Percentiles rank a stretch among this genome's conserved stretches.
Conservation (phyloP, 2,888 invertebrate species). For the Tubiluchus corallicola region DNA sequence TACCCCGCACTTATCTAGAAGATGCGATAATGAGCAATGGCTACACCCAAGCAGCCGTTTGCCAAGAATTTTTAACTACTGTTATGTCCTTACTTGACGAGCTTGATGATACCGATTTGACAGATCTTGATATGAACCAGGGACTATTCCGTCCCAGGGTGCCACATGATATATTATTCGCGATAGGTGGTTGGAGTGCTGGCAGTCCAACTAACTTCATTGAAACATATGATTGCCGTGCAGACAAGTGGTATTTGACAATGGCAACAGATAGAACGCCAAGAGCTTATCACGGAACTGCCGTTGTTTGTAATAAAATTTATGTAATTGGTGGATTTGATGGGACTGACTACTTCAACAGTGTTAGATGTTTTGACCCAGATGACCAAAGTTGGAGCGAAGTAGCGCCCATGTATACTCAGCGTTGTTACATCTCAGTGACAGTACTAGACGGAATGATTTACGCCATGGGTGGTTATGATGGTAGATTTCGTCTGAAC, state of each 20-base stretch:
- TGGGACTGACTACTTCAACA: constrained; percentile 30
- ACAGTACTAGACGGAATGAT: constrained; percentile 21
- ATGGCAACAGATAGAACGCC: constrained; percentile 46
- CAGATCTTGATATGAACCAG: constrained; percentile 30
- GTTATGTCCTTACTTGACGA: neutral
- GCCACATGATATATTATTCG: constrained; percentile 34
- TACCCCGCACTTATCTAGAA: constrained; percentile 39
- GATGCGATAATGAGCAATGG: neutral
- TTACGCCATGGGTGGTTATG: constrained; percentile 30
- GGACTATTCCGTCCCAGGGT: constrained; percentile 48
- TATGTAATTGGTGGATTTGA: constrained; percentile 34
- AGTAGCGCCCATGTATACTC: constrained; percentile 31
- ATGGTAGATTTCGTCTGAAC: constrained; percentile 53
- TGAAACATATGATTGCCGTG: constrained; percentile 32
- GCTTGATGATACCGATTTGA: neutral
- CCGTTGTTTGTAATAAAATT: constrained; percentile 23
- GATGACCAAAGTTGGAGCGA: constrained; percentile 26
- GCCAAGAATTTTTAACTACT: neutral
- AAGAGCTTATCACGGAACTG: constrained; percentile 57
- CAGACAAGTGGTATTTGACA: constrained; percentile 54
- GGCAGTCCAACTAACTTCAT: constrained; percentile 53
- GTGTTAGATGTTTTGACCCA: constrained; percentile 27
- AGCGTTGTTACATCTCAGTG: constrained; percentile 44
- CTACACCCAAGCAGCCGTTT: neutral
- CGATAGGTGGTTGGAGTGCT: constrained; percentile 40